phyloP scores from a whole-genome alignment of 2,797 vertebrate species.

The Spinibarbus caldwelli region DNA sequence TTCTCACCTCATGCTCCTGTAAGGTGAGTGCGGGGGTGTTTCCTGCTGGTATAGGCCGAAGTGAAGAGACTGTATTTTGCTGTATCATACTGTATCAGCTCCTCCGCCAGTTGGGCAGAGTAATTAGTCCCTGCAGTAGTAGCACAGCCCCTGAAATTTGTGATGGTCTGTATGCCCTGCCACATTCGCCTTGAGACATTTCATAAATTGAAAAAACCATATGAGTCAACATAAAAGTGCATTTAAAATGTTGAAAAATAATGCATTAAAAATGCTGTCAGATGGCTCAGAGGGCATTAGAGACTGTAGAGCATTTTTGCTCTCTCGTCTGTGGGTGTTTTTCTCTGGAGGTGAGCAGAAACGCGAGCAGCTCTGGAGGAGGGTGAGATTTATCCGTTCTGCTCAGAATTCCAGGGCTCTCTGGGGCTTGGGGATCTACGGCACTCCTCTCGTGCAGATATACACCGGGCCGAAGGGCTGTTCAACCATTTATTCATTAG shows the following conservation, averaged over 20 bases:
- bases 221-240: no score
- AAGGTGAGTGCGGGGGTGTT: not conserved
- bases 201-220: no score
- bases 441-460: conserved; percentile 50
- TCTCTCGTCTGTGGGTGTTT: conserved; percentile 21
- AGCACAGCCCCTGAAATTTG: no score
- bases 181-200: no score
- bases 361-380: conserved; percentile 23
- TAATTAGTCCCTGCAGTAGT: no score
- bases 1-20: not conserved
- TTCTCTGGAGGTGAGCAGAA: conserved; percentile 33
- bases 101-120: no score
- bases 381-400: conserved; percentile 47
- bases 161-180: no score
- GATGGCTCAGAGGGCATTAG: not conserved
- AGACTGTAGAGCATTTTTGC: not conserved
- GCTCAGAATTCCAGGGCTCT: conserved; percentile 59
- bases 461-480: conserved; percentile 49
- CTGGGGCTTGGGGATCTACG: conserved; percentile 50
- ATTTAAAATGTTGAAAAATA: no score
- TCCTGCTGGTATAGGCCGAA: not conserved
- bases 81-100: no score
- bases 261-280: no score
- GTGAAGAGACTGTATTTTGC: not conserved
- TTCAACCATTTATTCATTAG: conserved; percentile 58